phyloP scores from a whole-genome alignment of 37 sponge, comb jelly and placozoan genomes.

The Halichondria panicea region DNA sequence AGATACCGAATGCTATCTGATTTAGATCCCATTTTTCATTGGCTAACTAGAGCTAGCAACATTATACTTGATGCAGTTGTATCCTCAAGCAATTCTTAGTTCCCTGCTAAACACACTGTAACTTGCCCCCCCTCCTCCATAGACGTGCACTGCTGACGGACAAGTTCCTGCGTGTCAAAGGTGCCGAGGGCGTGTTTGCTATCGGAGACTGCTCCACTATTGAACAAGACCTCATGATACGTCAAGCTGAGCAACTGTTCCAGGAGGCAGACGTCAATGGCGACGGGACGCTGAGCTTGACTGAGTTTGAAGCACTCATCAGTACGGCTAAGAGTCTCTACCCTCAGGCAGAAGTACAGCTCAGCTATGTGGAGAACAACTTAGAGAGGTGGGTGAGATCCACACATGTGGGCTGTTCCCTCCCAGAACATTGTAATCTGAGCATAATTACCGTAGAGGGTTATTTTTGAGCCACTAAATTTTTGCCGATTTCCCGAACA shows the following conservation, averaged over 20 bases:
- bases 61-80: neutral
- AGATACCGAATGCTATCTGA: neutral
- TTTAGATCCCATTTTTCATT: neutral
- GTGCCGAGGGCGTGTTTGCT: slow-evolving; percentile 74
- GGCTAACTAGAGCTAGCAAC: no score
- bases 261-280: slow-evolving; percentile 67
- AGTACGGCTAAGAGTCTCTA: slow-evolving; percentile 36
- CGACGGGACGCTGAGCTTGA: slow-evolving; percentile 39
- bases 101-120: neutral
- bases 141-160: slow-evolving; percentile 63
- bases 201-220: slow-evolving; percentile 77
- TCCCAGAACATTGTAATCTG: neutral
- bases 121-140: no score
- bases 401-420: neutral
- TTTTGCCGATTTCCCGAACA: no score
- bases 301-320: slow-evolving; percentile 49
- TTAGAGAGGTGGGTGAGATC: slow-evolving; percentile 32
- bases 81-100: neutral
- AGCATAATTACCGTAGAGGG: neutral
- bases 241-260: slow-evolving; percentile 56
- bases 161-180: slow-evolving; percentile 51
- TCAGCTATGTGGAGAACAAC: slow-evolving; percentile 37
- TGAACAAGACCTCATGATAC: slow-evolving; percentile 49
- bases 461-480: no score
- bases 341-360: slow-evolving; percentile 54